A percentile compares a stretch with the other conserved stretches of the same genome.
These are phyloP conservation scores for Caenorhabditis sinica DNA, from an alignment of 2,888 invertebrate genomes.

Conservation along the genomic window DNA sequence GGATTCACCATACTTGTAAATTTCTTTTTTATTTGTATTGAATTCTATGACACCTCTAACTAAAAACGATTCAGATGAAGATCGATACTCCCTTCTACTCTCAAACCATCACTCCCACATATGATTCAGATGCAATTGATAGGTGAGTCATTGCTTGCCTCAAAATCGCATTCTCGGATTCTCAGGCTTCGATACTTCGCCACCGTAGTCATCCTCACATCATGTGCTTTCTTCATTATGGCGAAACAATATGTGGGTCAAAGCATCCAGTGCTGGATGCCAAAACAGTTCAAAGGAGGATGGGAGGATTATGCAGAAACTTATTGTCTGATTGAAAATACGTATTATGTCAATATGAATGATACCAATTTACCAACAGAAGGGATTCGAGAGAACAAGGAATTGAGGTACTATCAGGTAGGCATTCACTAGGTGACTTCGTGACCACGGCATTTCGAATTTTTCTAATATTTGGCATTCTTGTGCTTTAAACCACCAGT, in stretches of 20 bases:
- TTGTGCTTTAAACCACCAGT: too few relatives aligned
- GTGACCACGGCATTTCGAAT: too few relatives aligned
- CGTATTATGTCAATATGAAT: constrained; percentile 83
- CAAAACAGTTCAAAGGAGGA: constrained; percentile 80
- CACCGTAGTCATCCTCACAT: constrained; percentile 56
- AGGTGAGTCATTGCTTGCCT: constrained; percentile 30
- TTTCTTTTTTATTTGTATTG: constrained; percentile 10
- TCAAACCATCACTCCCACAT: constrained; percentile 46
- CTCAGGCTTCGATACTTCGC: constrained; percentile 70
- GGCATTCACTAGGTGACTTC: too few relatives aligned
- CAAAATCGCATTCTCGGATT: background rate
- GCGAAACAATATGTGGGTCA: constrained; percentile 85
- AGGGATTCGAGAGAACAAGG: constrained; percentile 61
- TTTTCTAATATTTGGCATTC: too few relatives aligned
- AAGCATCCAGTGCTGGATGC: constrained; percentile 85
- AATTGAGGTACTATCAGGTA: constrained; percentile 79
- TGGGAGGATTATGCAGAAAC: constrained; percentile 85
- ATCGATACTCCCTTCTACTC: constrained; percentile 34
- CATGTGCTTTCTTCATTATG: constrained; percentile 67
- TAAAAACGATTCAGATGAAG: constrained; percentile 24
- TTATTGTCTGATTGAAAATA: constrained; percentile 85
- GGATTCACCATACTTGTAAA: constrained; percentile 42
- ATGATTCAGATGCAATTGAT: constrained; percentile 70
- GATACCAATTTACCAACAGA: constrained; percentile 67
- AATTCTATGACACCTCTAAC: background rate